Percentiles rank a stretch among this genome's conserved stretches.
Evolutionary conservation across 2,113 vertebrate genomes (phyloP).

Genomic region (Sphaerodactylus townsendi): DNA sequence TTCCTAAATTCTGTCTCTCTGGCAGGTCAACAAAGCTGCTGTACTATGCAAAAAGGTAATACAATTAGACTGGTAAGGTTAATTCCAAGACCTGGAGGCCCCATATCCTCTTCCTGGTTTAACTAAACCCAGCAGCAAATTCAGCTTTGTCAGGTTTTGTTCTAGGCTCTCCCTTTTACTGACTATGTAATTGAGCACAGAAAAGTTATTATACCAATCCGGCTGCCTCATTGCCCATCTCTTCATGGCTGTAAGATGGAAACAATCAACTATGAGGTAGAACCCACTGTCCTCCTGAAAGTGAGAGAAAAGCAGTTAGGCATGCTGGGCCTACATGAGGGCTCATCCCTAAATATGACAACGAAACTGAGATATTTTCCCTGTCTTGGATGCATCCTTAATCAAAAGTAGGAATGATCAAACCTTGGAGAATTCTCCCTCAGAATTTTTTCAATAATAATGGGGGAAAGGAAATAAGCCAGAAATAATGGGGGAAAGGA

Average conservation of each 20-base stretch:
- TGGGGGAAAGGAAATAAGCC: background rate
- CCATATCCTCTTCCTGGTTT: background rate
- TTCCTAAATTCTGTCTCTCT: background rate
- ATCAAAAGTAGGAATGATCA: background rate
- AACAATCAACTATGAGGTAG: background rate
- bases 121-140: background rate
- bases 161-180: background rate
- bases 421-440: background rate
- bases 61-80: background rate
- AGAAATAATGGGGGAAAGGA: background rate
- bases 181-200: background rate
- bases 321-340: background rate
- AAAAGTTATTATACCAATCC: background rate
- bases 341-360: background rate
- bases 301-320: background rate
- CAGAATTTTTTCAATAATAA: background rate
- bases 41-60: background rate
- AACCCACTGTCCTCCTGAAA: conserved; percentile 23
- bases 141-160: background rate
- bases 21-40: background rate
- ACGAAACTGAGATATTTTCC: background rate
- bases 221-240: background rate
- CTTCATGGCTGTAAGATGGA: background rate
- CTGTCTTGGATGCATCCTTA: background rate
- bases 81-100: no score